Evolutionary conservation across 1,140 invertebrate species (phyloP).

Genomic region (Atopsyche davidsoni): DNA sequence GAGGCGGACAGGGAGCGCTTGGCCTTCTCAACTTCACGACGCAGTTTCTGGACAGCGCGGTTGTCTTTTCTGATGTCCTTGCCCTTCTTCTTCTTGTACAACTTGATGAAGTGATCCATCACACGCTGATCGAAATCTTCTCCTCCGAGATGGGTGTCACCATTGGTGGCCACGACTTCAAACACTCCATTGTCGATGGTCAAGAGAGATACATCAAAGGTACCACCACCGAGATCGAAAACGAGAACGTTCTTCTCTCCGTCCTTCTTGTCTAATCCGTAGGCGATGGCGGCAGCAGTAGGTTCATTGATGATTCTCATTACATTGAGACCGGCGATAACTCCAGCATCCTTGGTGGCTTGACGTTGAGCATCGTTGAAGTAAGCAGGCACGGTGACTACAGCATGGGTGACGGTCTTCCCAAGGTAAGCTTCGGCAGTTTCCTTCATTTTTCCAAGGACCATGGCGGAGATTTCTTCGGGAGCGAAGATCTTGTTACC

Average conservation of each 20-base stretch:
- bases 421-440: constrained; percentile 95
- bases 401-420: constrained; percentile 95
- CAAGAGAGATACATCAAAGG: constrained; percentile 97
- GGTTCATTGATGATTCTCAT: constrained; percentile 99
- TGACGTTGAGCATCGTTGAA: constrained; percentile 98
- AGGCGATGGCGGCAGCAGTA: constrained; percentile 99
- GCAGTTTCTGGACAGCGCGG: constrained; percentile 90
- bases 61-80: constrained; percentile 96
- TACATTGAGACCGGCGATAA: constrained; percentile 88
- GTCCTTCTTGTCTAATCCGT: constrained; percentile 98
- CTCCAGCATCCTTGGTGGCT: constrained; percentile 89
- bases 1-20: constrained; percentile 93
- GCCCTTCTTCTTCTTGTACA: constrained; percentile 99
- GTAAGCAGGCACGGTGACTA: constrained; percentile 97
- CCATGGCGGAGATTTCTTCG: constrained; percentile 98
- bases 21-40: constrained; percentile 96
- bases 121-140: constrained; percentile 98
- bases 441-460: constrained; percentile 96
- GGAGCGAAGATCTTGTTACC: constrained; percentile 88
- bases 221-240: constrained; percentile 99
- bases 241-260: constrained; percentile 99
- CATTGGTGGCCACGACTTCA: constrained; percentile 92
- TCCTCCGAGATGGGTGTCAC: constrained; percentile 96
- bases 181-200: constrained; percentile 98
- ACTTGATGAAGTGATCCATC: constrained; percentile 97